Evolutionary conservation across 2,113 vertebrate genomes (phyloP).

Genomic region (Cyrtonyx montezumae): DNA sequence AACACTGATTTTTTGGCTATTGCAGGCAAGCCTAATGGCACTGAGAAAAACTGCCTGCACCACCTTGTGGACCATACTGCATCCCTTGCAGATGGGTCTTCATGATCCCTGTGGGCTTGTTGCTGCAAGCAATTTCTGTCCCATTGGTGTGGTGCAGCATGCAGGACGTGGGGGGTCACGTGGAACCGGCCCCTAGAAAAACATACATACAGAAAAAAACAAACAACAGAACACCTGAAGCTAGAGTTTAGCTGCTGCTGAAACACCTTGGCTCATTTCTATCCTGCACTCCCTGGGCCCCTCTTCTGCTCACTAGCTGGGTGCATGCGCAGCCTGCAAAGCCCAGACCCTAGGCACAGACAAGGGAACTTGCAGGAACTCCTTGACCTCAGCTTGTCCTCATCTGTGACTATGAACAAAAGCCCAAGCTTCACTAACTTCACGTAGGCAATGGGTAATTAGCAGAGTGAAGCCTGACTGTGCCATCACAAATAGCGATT

Average conservation of each 20-base stretch:
- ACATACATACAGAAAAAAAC: not conserved
- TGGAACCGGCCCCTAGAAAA: not conserved
- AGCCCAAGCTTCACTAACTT: not conserved
- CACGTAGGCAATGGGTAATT: not conserved
- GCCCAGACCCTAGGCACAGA: not conserved
- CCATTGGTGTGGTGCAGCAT: not conserved
- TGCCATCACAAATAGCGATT: accelerated
- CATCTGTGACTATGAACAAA: not conserved
- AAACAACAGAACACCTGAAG: not conserved
- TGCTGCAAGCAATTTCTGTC: accelerated
- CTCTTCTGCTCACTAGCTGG: not conserved
- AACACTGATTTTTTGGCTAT: not conserved
- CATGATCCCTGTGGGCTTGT: not conserved
- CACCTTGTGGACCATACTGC: not conserved
- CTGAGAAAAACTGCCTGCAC: not conserved
- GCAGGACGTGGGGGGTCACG: not conserved
- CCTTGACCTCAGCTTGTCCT: not conserved
- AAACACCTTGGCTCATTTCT: not conserved
- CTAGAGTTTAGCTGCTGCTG: not conserved
- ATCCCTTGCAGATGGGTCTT: too few relatives aligned
- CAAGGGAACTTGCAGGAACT: not conserved
- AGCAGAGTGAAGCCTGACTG: not conserved
- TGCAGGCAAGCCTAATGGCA: not conserved
- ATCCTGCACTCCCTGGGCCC: not conserved
- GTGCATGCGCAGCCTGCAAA: not conserved